Evolutionary conservation across 2,888 invertebrate species (phyloP), one percentile per base, ranked within the genome.

Genomic region (Elgonia sp.): DNA sequence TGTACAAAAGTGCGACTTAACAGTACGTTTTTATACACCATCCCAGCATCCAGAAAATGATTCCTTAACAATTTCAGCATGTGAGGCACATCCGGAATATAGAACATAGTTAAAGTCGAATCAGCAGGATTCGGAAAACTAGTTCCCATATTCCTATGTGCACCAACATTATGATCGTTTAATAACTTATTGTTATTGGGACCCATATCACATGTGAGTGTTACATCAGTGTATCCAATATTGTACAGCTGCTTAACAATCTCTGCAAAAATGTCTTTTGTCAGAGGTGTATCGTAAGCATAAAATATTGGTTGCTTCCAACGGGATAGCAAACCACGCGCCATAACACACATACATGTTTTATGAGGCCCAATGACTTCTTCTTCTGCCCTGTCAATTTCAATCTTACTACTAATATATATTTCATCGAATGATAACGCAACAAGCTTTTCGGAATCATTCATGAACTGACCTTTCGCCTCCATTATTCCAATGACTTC

Each of bases 261-360:
- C 14, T 70, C 37, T 9, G 40, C 50, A 9, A 88, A 67, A 63
- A 88, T 69, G 18, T 79, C 39, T 14, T 84, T 86, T 39, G 88
- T 79, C 88, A 84, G 86, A 21, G 67, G 20, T 18, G 20, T 14
- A 46, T 88, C 88, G 79, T 80, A 88, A 46, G 83, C 76, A 70
- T 75, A 89, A 79, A 39, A 89, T 8, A 89, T 76, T 5, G 83
- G 80, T 70, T 88, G 86, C 50, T 88, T 89, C 88, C 86, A 89
- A 7, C 55, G 73, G 14, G 20, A n/a, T 40, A 86, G 39, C 14
- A 88, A 21, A 9, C 80, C 86, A 21, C 83, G 20, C 5, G 77
- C 76, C 70, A 88, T 73, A 14, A 86, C 80, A 40, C 21, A 21
- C 65, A 84, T 73, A 29, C 85, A 67, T 20, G 18, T 50, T 83